phyloP scores from a whole-genome alignment of 2,113 vertebrate species.

The Indri indri region DNA sequence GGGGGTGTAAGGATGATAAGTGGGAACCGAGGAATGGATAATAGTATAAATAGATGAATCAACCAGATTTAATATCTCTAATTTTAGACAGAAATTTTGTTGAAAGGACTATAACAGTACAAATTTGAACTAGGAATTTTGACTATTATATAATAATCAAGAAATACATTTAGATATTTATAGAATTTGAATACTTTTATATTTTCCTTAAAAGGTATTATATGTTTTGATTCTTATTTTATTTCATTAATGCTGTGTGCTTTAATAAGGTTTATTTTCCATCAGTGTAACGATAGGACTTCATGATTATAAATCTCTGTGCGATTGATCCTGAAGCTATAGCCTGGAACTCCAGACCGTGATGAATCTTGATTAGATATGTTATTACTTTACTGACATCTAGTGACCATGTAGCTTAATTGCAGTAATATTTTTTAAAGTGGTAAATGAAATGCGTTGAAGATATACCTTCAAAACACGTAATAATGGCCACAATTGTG shows the following conservation, averaged over 20 bases:
- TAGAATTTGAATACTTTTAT: background rate
- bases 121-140: conserved; percentile 13
- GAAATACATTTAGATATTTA: conserved; percentile 26
- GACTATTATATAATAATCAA: background rate
- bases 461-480: background rate
- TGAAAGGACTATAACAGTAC: background rate
- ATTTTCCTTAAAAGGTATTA: background rate
- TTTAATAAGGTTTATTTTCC: background rate
- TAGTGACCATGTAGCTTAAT: conserved; percentile 47
- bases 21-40: background rate
- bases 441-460: background rate
- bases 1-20: background rate
- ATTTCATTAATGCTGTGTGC: background rate
- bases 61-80: background rate
- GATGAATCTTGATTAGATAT: background rate
- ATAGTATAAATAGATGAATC: background rate
- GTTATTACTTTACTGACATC: conserved; percentile 52
- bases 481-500: background rate
- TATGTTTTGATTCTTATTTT: conserved; percentile 1
- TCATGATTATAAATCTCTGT: background rate
- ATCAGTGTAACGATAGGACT: background rate
- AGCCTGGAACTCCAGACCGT: background rate
- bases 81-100: conserved; percentile 7
- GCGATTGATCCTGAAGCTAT: background rate
- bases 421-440: background rate